A percentile compares a stretch with the other conserved stretches of the same genome.
Conservation (phyloP, 2,113 vertebrate genomes). For the Tonatia bakeri region DNA sequence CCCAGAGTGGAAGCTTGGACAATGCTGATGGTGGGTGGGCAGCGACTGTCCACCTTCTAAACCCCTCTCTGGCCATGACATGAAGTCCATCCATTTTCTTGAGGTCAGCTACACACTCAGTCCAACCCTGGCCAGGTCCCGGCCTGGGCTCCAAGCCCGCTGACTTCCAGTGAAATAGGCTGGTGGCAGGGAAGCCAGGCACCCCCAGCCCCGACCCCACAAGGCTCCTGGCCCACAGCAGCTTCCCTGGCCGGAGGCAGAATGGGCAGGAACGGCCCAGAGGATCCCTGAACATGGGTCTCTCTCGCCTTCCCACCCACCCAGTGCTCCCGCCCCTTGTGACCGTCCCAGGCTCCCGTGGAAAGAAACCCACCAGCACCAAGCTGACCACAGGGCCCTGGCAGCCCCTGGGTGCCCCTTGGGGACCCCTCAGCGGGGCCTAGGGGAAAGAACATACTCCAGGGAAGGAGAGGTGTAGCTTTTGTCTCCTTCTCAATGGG, state of each 20-base stretch:
- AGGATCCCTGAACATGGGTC: fast-evolving
- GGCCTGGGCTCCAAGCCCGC: background rate
- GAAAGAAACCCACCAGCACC: background rate
- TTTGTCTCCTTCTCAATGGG: background rate
- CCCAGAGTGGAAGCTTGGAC: background rate
- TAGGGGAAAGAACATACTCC: background rate
- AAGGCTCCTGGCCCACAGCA: background rate
- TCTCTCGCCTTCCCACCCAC: background rate
- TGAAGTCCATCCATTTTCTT: background rate
- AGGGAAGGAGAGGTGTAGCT: background rate
- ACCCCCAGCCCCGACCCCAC: background rate
- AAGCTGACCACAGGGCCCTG: background rate
- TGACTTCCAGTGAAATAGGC: background rate
- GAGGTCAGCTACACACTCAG: background rate
- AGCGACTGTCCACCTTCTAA: background rate
- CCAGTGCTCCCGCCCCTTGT: background rate
- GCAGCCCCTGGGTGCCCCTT: fast-evolving
- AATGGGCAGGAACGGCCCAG: background rate
- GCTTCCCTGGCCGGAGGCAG: background rate
- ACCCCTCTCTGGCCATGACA: background rate
- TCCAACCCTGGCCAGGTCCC: too few relatives aligned
- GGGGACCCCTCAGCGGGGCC: background rate
- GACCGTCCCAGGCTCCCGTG: too few relatives aligned
- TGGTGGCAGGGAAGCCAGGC: too few relatives aligned
- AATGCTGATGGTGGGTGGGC: too few relatives aligned